Conservation (phyloP, 2,888 invertebrate species). For the Peribatodes rhomboidaria region DNA sequence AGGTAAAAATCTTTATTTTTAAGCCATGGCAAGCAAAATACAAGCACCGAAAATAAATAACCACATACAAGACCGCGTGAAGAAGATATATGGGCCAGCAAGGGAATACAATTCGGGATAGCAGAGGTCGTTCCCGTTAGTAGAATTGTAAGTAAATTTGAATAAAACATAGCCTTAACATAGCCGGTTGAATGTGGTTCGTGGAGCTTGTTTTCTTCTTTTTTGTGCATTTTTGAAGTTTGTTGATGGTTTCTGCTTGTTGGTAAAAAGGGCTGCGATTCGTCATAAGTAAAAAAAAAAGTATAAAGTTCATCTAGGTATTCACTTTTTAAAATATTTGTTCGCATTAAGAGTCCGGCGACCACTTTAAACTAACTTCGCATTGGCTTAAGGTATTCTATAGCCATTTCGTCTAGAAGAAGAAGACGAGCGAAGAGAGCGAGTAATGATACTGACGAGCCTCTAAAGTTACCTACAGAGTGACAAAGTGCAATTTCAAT, state of each 20-base stretch:
- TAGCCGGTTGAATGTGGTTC: constrained; percentile 54
- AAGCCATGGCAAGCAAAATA: constrained; percentile 41
- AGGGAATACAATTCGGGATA: constrained; percentile 83
- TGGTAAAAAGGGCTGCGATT: constrained; percentile 16
- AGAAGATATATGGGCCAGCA: constrained; percentile 84
- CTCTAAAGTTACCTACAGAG: no score
- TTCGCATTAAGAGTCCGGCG: no score
- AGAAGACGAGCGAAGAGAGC: no score
- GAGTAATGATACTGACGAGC: no score
- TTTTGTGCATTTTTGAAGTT: constrained; percentile 38
- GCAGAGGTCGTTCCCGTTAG: constrained; percentile 84
- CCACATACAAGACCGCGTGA: constrained; percentile 72
- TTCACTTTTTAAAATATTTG: background rate
- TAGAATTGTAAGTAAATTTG: constrained; percentile 87
- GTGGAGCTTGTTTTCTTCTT: constrained; percentile 49
- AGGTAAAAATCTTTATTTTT: constrained; percentile 8
- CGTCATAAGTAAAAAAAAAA: background rate
- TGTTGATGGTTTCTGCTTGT: constrained; percentile 34
- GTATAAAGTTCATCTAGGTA: background rate
- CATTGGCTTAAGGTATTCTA: no score
- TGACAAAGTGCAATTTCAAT: no score
- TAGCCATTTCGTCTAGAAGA: no score
- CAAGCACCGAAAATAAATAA: constrained; percentile 78
- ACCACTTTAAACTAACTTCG: no score
- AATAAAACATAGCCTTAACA: constrained; percentile 77